Evolutionary conservation across 2,888 invertebrate species (phyloP), one percentile per base, ranked within the genome.

Genomic region (Dolichomitus sp.): DNA sequence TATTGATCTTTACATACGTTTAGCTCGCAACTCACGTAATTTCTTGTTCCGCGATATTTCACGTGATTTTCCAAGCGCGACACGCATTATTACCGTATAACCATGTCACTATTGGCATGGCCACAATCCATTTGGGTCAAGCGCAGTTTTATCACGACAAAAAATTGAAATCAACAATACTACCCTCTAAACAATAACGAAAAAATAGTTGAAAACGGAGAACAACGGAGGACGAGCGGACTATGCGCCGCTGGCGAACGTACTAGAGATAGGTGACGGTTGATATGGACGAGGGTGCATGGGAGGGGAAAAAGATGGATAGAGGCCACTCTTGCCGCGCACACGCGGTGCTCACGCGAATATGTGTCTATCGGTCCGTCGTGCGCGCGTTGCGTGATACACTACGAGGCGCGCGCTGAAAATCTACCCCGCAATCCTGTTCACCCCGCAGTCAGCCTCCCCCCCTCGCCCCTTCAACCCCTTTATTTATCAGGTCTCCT

Each of bases 211-310:
- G 40, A 37, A 69, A 79, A 82, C 79, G 79, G 70, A 79, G 70
- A 76, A 75, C 37, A 66, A 72, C 74, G 74, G 52, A 68, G 61
- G 61, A 76, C 83, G 61, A 68, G 76, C 79, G 68, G 40, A 72
- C 72, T 75, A 76, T 57, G 40, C 73, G 78, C 78, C 81, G 73
- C 63, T 75, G 79, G 79, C 75, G 68, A 72, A 72, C 72, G 75
- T 76, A 83, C 83, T 83, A 50, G 74, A 17, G 68, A 80, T 27
- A 14, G 33, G 37, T 45, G 40, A 27, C 66, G 66, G 17, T 33
- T 5, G 6, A 30, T n/a, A 9, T 5, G 27, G 7, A 42, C 9
- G 33, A 40, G 12, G 65, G 66, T 30, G 40, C 9, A 27, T 6
- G 23, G n/a, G 19, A 12, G 14, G 42, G 61, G 52, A n/a, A 52